These are phyloP conservation scores for Glaucidium brasilianum DNA, from an alignment of 2,113 vertebrate species.

Conservation along the genomic window DNA sequence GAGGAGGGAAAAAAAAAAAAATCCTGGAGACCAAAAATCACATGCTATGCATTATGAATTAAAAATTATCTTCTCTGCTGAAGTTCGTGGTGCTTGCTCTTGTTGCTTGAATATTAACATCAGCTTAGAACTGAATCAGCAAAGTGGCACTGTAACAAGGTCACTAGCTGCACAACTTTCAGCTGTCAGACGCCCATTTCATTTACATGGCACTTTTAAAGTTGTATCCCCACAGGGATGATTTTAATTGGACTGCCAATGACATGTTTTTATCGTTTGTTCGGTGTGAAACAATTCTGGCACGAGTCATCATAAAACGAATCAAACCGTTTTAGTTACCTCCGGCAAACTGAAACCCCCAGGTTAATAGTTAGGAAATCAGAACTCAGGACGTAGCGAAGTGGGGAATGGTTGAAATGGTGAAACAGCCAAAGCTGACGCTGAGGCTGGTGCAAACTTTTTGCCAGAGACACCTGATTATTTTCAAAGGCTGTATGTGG, in stretches of 20 bases:
- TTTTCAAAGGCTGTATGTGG: background rate
- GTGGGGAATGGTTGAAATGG: background rate
- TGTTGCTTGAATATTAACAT: conserved; percentile 28
- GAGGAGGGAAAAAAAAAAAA: accelerated
- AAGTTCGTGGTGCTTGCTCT: background rate
- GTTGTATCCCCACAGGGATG: background rate
- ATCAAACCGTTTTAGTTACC: background rate
- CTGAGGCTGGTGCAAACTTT: accelerated
- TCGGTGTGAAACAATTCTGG: background rate
- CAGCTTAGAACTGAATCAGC: conserved; percentile 43
- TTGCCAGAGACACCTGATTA: background rate
- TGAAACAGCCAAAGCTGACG: background rate
- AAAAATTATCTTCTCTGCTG: background rate
- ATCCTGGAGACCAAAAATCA: background rate
- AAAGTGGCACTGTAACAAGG: conserved; percentile 5
- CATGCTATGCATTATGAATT: background rate
- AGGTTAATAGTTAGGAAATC: background rate
- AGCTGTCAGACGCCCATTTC: conserved; percentile 11
- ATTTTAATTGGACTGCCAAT: conserved; percentile 33
- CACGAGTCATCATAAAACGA: background rate
- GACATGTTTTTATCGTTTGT: background rate
- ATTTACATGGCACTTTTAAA: conserved; percentile 8
- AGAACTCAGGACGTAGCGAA: background rate
- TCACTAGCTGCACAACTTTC: conserved; percentile 12
- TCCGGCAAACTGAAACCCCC: background rate